Evolutionary conservation across 2,888 invertebrate species (phyloP), one percentile per base, ranked within the genome.

Genomic region (Lagria hirta): DNA sequence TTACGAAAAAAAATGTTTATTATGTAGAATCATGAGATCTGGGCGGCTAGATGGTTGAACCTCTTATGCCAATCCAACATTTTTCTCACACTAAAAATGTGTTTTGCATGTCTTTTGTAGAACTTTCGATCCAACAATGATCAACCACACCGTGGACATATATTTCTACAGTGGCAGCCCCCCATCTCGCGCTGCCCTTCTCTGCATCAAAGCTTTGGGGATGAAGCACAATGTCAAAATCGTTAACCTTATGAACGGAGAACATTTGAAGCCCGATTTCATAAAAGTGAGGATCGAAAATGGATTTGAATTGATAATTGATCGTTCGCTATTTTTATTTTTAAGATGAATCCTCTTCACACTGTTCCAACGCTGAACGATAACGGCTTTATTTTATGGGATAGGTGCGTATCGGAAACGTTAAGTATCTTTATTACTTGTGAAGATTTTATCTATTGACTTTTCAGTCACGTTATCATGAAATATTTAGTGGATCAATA

Each of bases 341-440:
- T 72, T 33, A 64, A 84, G 84, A 75, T 84, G 68, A 84, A 84
- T 66, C 83, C 84, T 2, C 80, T 84, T 63, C 86, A 86, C 57
- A 81, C 82, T 1, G 72, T 87, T 43, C 87, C 87, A 2, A 83
- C 84, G 1, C 75, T 88, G 60, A 78, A 83, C 55, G 87, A 87
- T 60, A 78, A 79, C 57, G 86, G 84, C 22, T 83, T 85, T 52
- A 73, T 76, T 52, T 64, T 86, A 33, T 83, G 80, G 76, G 86
- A 86, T 67, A 84, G 82, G 82, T 82, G 66, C 58, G 42, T 18
- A 6, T 8, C 6, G n/a, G 6, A 16, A n/a, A n/a, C 6, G 6
- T 8, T 34, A 4, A 13, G 7, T 2, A 22, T 11, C 4, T 14
- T 24, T 27, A 21, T 41, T 37, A 34, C 23, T 40, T 42, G n/a